A percentile compares a stretch with the other conserved stretches of the same genome.
Evolutionary conservation across 92 coral and sea anemone genomes (phyloP).

Genomic region (Ricordea florida): DNA sequence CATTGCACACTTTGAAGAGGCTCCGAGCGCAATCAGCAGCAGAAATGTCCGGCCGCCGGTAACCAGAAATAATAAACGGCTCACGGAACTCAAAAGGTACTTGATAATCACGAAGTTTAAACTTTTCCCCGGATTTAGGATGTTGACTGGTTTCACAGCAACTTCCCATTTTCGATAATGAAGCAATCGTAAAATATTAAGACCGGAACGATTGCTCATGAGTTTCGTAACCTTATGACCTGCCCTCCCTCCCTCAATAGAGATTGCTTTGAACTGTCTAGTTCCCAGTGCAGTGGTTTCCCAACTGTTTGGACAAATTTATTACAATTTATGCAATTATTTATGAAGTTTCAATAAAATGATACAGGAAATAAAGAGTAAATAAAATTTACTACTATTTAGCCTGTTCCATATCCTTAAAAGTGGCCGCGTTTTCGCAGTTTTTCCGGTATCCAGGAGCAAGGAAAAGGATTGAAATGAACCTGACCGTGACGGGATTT

Average conservation of each 20-base stretch:
- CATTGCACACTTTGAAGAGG: slow-evolving; percentile 73
- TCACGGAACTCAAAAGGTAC: slow-evolving; percentile 87
- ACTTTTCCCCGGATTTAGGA: not conserved
- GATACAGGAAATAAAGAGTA: no score
- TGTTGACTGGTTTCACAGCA: not conserved
- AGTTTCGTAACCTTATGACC: not conserved
- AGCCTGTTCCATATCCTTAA: no score
- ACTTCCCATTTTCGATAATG: not conserved
- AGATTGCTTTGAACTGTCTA: no score
- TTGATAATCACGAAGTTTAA: slow-evolving; percentile 47
- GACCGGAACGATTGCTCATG: not conserved
- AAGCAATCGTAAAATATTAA: not conserved
- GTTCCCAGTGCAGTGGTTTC: no score
- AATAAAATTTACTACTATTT: no score
- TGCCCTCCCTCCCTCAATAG: not conserved
- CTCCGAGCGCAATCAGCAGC: slow-evolving; percentile 72
- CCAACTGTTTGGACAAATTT: no score
- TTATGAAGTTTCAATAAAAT: no score
- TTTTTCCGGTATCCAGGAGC: no score
- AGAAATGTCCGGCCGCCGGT: slow-evolving; percentile 79
- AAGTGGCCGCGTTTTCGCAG: no score
- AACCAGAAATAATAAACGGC: slow-evolving; percentile 85
- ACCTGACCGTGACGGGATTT: no score
- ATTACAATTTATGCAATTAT: no score
- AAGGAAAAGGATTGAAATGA: no score